Conservation (phyloP, 2,888 invertebrate species). For the Drosophila flavopinicola region DNA sequence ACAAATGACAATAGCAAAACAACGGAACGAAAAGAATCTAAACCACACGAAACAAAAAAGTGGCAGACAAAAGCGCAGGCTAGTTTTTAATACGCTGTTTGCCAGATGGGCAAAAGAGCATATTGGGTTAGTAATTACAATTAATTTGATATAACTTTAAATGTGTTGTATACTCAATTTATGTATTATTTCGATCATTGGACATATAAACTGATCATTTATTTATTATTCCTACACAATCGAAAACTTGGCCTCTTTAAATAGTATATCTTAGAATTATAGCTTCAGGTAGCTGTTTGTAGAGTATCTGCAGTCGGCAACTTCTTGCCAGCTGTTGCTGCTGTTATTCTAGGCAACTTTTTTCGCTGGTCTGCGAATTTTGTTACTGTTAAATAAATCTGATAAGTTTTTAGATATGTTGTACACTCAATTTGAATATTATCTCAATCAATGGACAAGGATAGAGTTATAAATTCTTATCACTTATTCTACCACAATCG, state of each 20-base stretch:
- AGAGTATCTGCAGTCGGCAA: slow-evolving; percentile 8
- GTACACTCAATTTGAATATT: too few relatives aligned
- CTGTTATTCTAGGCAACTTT: slow-evolving; percentile 41
- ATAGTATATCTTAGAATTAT: too few relatives aligned
- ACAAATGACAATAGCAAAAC: slow-evolving; percentile 22
- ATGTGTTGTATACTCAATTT: too few relatives aligned
- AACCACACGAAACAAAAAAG: slow-evolving; percentile 61
- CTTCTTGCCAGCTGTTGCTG: background rate
- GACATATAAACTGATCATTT: too few relatives aligned
- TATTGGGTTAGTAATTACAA: background rate
- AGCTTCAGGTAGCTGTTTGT: too few relatives aligned
- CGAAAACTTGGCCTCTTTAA: too few relatives aligned
- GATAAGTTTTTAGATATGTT: slow-evolving; percentile 56
- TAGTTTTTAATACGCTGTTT: slow-evolving; percentile 24
- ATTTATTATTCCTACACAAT: too few relatives aligned
- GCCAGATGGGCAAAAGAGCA: background rate
- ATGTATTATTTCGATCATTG: too few relatives aligned
- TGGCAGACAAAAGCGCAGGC: slow-evolving; percentile 33
- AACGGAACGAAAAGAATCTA: slow-evolving; percentile 51
- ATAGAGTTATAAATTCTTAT: too few relatives aligned
- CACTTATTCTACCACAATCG: too few relatives aligned
- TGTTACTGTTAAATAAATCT: slow-evolving; percentile 66
- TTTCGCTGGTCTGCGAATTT: slow-evolving; percentile 55
- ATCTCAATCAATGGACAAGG: too few relatives aligned
- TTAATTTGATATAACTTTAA: background rate